Evolutionary conservation across 2,113 vertebrate genomes (phyloP).

Genomic region (Cervus canadensis): DNA sequence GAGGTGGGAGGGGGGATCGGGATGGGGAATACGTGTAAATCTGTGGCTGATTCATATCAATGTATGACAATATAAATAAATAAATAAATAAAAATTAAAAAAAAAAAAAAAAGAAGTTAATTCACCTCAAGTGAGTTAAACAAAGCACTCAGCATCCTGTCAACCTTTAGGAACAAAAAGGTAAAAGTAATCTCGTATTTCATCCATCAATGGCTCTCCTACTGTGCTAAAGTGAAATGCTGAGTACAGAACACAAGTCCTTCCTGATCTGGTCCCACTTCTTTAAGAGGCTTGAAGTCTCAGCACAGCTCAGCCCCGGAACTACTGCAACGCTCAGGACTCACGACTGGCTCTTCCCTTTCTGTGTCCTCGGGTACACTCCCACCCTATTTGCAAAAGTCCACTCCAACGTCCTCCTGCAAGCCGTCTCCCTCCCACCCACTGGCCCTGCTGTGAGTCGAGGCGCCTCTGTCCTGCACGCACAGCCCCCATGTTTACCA

Average conservation of each 20-base stretch:
- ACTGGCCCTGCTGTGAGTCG: neutral
- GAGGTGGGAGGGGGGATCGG: too few species aligned
- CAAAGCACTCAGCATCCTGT: neutral
- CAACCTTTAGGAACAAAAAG: neutral
- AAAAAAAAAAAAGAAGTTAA: neutral
- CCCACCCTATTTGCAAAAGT: neutral
- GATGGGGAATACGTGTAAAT: too few species aligned
- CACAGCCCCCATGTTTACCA: rapidly evolving
- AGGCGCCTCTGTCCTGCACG: too few species aligned
- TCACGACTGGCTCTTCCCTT: rapidly evolving
- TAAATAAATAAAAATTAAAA: too few species aligned
- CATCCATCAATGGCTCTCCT: neutral
- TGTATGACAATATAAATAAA: too few species aligned
- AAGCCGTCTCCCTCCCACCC: neutral
- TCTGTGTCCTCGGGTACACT: neutral
- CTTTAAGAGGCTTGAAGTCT: rapidly evolving
- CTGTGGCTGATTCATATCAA: too few species aligned
- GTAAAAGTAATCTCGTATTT: neutral
- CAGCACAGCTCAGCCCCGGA: rapidly evolving
- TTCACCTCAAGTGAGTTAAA: neutral
- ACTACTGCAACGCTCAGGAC: rapidly evolving
- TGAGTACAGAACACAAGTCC: rapidly evolving
- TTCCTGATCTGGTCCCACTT: neutral
- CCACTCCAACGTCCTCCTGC: neutral
- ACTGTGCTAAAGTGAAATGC: neutral